Percentiles rank a stretch among this genome's conserved stretches.
Evolutionary conservation across 2,113 vertebrate genomes (phyloP).

Genomic region (Monopterus albus): DNA sequence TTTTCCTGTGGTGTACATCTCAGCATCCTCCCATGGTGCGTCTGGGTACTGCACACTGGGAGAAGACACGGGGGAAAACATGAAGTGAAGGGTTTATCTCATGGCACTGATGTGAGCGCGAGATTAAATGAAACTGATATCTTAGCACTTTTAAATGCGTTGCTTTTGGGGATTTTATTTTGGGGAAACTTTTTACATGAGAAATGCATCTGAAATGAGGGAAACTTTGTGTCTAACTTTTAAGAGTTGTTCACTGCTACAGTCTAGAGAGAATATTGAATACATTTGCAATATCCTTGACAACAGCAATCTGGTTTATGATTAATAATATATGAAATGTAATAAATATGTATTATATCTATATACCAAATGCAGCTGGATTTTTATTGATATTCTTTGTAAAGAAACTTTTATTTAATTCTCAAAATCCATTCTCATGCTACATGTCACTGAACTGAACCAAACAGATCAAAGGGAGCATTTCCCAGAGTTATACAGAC

Average conservation of each 20-base stretch:
- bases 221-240: constrained; percentile 60
- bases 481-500: constrained; percentile 24
- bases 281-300: constrained; percentile 62
- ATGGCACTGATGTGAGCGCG: constrained; percentile 53
- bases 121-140: constrained; percentile 63
- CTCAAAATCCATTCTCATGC: constrained; percentile 27
- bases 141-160: constrained; percentile 51
- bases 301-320: constrained; percentile 56
- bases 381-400: constrained; percentile 37
- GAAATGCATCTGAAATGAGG: constrained; percentile 59
- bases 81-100: constrained; percentile 31
- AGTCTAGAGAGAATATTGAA: constrained; percentile 66
- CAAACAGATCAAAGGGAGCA: constrained; percentile 51
- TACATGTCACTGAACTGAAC: constrained; percentile 30
- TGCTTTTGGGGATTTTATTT: constrained; percentile 61
- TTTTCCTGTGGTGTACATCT: neutral
- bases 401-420: constrained; percentile 19
- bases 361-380: constrained; percentile 13
- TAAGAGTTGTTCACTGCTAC: constrained; percentile 24
- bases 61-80: neutral
- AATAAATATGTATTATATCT: constrained; percentile 51
- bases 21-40: constrained; percentile 54
- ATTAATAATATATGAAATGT: constrained; percentile 66
- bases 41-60: constrained; percentile 35
- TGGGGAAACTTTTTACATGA: constrained; percentile 46